Conservation (phyloP, 2,888 invertebrate genomes). For the Arrhopalites spinosus region DNA sequence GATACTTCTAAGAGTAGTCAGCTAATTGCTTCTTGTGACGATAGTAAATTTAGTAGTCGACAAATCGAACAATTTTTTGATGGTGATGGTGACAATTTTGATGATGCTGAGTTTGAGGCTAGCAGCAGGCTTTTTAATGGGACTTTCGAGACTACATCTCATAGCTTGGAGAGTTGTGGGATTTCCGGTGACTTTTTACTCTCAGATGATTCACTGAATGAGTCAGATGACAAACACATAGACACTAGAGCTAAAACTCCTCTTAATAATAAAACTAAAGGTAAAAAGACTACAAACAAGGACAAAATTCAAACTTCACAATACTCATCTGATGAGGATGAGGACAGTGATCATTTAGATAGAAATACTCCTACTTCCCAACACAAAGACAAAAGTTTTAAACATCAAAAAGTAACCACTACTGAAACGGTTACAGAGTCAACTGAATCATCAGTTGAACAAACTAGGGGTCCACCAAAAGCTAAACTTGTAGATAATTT, state of each 20-base stretch:
- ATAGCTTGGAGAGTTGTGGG: not conserved
- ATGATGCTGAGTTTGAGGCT: slow-evolving; percentile 5
- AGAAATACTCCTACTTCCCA: too few species aligned
- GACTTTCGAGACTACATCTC: not conserved
- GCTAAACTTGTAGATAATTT: slow-evolving; percentile 8
- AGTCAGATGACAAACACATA: not conserved
- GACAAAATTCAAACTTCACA: not conserved
- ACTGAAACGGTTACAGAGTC: too few species aligned
- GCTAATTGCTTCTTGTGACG: slow-evolving; percentile 26
- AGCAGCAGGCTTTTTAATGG: slow-evolving; percentile 22
- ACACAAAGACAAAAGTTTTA: too few species aligned
- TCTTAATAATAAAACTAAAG: not conserved
- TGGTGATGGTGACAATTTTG: slow-evolving; percentile 7
- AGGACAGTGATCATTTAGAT: too few species aligned
- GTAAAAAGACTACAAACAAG: slow-evolving; percentile 7
- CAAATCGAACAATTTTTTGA: not conserved
- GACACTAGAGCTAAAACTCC: not conserved
- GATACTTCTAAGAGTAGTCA: slow-evolving; percentile 16
- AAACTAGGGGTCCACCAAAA: not conserved
- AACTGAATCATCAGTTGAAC: not conserved
- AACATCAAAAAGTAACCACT: too few species aligned
- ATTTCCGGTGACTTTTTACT: not conserved
- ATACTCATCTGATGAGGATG: too few species aligned
- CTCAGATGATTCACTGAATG: not conserved
- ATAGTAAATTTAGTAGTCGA: not conserved